phyloP scores from a whole-genome alignment of 2,797 vertebrate genomes.

The Lithobates pipiens region DNA sequence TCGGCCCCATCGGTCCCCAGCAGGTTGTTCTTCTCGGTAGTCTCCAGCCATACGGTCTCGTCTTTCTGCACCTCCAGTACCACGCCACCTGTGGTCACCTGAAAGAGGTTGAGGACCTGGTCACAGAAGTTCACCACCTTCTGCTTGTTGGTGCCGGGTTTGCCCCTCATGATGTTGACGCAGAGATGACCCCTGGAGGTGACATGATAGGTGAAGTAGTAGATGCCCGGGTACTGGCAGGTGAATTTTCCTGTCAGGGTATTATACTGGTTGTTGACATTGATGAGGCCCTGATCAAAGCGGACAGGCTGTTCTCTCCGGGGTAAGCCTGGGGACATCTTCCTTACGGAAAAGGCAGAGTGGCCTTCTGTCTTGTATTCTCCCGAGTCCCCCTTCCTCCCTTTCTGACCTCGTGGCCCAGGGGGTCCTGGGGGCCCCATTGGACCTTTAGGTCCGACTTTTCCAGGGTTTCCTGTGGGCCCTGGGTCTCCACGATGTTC shows the following conservation, averaged over 20 bases:
- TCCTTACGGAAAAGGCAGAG: constrained; percentile 75
- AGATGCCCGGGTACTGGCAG: constrained; percentile 74
- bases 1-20: constrained; percentile 74
- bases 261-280: constrained; percentile 65
- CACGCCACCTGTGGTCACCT: constrained; percentile 77
- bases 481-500: constrained; percentile 78
- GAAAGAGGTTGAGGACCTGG: constrained; percentile 67
- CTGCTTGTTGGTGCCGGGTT: constrained; percentile 24
- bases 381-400: constrained; percentile 70
- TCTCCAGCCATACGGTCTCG: constrained; percentile 75
- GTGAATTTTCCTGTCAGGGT: constrained; percentile 71
- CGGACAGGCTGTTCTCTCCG: constrained; percentile 67
- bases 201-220: constrained; percentile 83
- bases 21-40: constrained; percentile 70
- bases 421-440: constrained; percentile 65
- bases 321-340: not conserved
- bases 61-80: constrained; percentile 70
- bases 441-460: constrained; percentile 74
- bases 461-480: constrained; percentile 73
- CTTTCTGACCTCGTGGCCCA: constrained; percentile 60
- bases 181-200: constrained; percentile 75
- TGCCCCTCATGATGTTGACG: constrained; percentile 70
- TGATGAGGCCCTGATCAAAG: constrained; percentile 71
- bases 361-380: constrained; percentile 65
- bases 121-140: constrained; percentile 79